Evolutionary conservation across 2,888 invertebrate species (phyloP).

Genomic region (Corythucha ciliata): DNA sequence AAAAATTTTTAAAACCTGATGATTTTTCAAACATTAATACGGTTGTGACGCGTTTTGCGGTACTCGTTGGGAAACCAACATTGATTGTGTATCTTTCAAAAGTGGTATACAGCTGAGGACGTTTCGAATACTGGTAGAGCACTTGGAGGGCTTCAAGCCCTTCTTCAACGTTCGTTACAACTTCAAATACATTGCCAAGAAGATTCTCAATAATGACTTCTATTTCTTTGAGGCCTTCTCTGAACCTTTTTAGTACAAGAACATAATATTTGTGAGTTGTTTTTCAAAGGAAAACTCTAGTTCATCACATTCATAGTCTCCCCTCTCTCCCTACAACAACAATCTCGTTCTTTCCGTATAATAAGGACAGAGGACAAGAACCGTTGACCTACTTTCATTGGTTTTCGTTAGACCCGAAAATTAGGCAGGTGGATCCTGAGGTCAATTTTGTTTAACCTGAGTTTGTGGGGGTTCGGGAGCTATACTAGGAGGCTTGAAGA

Average conservation of each 20-base stretch:
- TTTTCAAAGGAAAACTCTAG: neutral
- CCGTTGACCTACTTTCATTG: too few species aligned
- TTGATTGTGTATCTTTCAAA: slow-evolving; percentile 59
- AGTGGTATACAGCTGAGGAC: slow-evolving; percentile 59
- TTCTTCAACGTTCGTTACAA: slow-evolving; percentile 69
- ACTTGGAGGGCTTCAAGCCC: slow-evolving; percentile 67
- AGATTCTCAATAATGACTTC: slow-evolving; percentile 75
- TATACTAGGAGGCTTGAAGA: too few species aligned
- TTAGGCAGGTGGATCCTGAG: too few species aligned
- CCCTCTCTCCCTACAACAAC: too few species aligned
- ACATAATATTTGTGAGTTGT: too few species aligned
- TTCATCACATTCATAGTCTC: neutral
- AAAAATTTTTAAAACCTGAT: slow-evolving; percentile 64
- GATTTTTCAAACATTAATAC: neutral
- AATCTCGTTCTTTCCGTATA: too few species aligned
- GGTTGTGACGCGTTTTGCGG: too few species aligned
- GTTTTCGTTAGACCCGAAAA: too few species aligned
- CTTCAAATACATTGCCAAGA: slow-evolving; percentile 65
- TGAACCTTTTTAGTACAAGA: slow-evolving; percentile 41
- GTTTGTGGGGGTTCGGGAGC: too few species aligned
- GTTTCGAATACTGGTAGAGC: slow-evolving; percentile 65
- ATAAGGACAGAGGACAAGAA: too few species aligned
- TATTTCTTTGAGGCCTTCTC: slow-evolving; percentile 46
- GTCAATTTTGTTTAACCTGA: too few species aligned
- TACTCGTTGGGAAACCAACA: slow-evolving; percentile 46